Conservation (phyloP, 2,113 vertebrate genomes). For the Cercocebus atys region DNA sequence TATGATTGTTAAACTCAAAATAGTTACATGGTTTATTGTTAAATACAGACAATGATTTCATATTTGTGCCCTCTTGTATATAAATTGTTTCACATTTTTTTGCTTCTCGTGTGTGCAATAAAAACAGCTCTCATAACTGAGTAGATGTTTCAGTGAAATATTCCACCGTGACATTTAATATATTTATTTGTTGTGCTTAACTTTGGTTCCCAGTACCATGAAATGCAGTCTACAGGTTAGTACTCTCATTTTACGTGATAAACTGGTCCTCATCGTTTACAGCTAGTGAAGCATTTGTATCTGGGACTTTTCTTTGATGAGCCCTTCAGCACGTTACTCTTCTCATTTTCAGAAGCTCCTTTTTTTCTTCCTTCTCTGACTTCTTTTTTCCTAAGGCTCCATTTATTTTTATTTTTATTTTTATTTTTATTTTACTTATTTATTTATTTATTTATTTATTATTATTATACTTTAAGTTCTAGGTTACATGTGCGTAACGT, state of each 20-base stretch:
- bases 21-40: background rate
- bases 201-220: background rate
- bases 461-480: too few relatives aligned
- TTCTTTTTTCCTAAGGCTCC: background rate
- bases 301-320: background rate
- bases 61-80: background rate
- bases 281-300: background rate
- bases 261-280: background rate
- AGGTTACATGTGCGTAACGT: too few relatives aligned
- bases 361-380: background rate
- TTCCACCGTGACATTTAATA: background rate
- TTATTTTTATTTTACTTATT: too few relatives aligned
- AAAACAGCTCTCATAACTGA: background rate
- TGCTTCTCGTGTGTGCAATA: background rate
- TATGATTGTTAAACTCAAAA: background rate
- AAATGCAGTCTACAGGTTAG: background rate
- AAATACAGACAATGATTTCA: background rate
- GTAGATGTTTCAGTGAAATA: background rate
- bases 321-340: background rate
- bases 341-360: background rate
- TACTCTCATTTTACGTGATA: background rate
- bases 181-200: background rate
- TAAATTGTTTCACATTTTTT: background rate
- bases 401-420: background rate
- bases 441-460: too few relatives aligned